Percentiles rank a stretch among this genome's conserved stretches.
phyloP scores from a whole-genome alignment of 1,140 invertebrate genomes.

The Sycobia sp. region DNA sequence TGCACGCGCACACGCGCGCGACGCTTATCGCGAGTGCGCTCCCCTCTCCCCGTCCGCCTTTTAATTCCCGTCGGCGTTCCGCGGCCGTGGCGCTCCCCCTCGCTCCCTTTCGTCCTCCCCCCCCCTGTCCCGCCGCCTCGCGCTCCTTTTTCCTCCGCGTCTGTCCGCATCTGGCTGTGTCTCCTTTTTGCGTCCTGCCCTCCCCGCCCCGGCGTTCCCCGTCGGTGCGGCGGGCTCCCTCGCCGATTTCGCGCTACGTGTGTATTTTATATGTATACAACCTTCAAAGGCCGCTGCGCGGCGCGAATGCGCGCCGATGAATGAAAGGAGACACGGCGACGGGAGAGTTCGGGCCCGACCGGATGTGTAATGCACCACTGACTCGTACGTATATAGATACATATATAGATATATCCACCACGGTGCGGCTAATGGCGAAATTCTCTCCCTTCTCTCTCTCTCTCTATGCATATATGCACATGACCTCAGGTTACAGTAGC shows the following conservation, averaged over 20 bases:
- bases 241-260: slow-evolving; percentile 36
- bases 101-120: not conserved
- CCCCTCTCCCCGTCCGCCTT: too few species aligned
- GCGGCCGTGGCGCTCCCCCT: not conserved
- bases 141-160: slow-evolving; percentile 8
- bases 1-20: too few species aligned
- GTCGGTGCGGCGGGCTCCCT: not conserved
- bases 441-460: too few species aligned
- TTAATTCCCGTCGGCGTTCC: too few species aligned
- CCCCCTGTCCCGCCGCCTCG: not conserved
- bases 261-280: too few species aligned
- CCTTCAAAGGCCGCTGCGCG: slow-evolving; percentile 62
- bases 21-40: too few species aligned
- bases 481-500: too few species aligned
- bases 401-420: too few species aligned
- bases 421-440: too few species aligned
- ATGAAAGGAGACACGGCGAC: slow-evolving; percentile 47
- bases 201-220: slow-evolving; percentile 1
- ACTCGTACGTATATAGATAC: too few species aligned
- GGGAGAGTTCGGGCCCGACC: not conserved
- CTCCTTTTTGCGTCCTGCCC: slow-evolving; percentile 25
- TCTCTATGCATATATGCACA: too few species aligned
- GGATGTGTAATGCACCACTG: slow-evolving; percentile 21
- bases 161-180: slow-evolving; percentile 22
- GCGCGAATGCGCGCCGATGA: slow-evolving; percentile 57